phyloP scores from a whole-genome alignment of 2,113 vertebrate genomes.

The Serilophus lunatus region DNA sequence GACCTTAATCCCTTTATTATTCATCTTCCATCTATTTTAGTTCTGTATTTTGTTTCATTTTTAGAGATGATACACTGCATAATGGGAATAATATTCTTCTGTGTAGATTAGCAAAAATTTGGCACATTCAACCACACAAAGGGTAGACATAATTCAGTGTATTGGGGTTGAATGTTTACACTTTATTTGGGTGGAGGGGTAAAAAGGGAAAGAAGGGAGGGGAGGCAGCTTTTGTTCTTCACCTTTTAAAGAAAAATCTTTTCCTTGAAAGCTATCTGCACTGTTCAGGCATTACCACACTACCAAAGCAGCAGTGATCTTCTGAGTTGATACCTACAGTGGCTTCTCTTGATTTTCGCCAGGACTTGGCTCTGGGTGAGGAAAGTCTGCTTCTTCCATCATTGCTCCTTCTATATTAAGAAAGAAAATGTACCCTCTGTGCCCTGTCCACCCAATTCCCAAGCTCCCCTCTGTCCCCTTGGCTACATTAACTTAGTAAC shows the following conservation, averaged over 20 bases:
- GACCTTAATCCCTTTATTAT: neutral
- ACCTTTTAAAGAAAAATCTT: conserved; percentile 30
- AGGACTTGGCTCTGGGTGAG: conserved; percentile 53
- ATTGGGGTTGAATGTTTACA: neutral
- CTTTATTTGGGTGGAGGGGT: neutral
- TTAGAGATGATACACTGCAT: neutral
- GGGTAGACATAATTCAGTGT: neutral
- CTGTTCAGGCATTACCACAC: conserved; percentile 37
- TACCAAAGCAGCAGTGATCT: conserved; percentile 41
- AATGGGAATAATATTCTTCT: neutral
- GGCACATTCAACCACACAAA: neutral
- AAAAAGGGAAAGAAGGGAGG: neutral
- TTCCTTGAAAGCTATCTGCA: conserved; percentile 26
- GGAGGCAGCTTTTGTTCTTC: neutral
- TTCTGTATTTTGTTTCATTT: neutral
- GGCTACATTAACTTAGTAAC: conserved; percentile 68
- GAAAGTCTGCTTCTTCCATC: conserved; percentile 54
- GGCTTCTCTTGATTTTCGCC: conserved; percentile 45
- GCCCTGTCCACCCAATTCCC: conserved; percentile 16
- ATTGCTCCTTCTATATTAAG: conserved; percentile 34
- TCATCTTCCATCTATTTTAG: conserved; percentile 16
- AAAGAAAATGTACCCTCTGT: conserved; percentile 44
- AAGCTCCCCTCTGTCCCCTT: conserved; percentile 32
- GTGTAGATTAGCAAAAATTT: neutral
- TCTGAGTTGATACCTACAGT: conserved; percentile 45